Conservation (phyloP, 2,888 invertebrate species). For the Thereva unica region DNA sequence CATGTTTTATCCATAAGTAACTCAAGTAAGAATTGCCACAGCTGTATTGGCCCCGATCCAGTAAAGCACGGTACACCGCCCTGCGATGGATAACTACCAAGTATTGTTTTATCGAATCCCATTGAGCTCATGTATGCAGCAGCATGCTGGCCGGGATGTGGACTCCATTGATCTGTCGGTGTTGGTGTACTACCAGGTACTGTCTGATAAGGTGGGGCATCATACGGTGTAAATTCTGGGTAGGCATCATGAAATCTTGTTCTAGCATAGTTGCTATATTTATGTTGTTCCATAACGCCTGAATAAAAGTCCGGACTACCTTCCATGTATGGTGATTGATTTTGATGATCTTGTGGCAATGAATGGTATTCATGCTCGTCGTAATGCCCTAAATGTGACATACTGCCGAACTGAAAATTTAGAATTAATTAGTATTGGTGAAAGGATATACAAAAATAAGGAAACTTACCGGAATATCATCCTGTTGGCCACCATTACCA, state of each 20-base stretch:
- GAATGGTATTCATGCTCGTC: constrained; percentile 48
- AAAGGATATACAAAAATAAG: constrained; percentile 5
- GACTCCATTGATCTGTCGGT: constrained; percentile 60
- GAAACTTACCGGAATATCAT: constrained; percentile 42
- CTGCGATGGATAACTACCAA: constrained; percentile 55
- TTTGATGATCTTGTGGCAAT: constrained; percentile 46
- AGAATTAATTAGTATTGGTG: neutral
- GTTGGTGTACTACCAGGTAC: constrained; percentile 67
- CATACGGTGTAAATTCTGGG: constrained; percentile 62
- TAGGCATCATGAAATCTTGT: constrained; percentile 57
- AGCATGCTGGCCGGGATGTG: constrained; percentile 60
- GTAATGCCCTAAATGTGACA: constrained; percentile 46
- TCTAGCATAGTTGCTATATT: constrained; percentile 48
- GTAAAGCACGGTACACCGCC: constrained; percentile 65
- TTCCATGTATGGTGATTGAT: constrained; percentile 46
- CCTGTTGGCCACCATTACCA: constrained; percentile 38
- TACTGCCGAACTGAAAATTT: constrained; percentile 40
- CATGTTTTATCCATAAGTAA: constrained; percentile 93
- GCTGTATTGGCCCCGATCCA: constrained; percentile 94
- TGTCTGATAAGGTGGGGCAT: constrained; percentile 73
- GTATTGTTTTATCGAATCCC: constrained; percentile 56
- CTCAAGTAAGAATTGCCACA: constrained; percentile 97
- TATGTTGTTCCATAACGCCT: constrained; percentile 47
- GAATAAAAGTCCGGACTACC: constrained; percentile 46
- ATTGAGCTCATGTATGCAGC: constrained; percentile 62